These are phyloP conservation scores for Ptychoptera albimana DNA, from an alignment of 2,888 invertebrate genomes.

Conservation along the genomic window DNA sequence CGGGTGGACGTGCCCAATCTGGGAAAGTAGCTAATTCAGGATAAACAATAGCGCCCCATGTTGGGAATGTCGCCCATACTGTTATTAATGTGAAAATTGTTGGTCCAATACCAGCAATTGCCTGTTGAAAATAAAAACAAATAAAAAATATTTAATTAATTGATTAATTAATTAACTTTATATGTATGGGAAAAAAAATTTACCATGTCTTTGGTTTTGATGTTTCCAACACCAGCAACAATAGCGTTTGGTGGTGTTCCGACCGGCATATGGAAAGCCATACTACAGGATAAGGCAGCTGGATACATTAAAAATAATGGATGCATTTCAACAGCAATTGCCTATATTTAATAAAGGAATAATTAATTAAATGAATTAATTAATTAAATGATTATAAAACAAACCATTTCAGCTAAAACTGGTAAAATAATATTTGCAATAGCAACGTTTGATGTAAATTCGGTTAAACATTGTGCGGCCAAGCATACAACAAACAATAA, in stretches of 20 bases:
- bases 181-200: conserved; percentile 12
- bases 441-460: conserved; percentile 82
- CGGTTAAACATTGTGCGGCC: conserved; percentile 65
- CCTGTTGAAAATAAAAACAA: conserved; percentile 28
- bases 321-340: conserved; percentile 53
- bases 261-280: conserved; percentile 87
- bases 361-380: conserved; percentile 1
- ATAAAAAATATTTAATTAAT: conserved; percentile 8
- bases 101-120: conserved; percentile 61
- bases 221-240: conserved; percentile 67
- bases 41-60: conserved; percentile 56
- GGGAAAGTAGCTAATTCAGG: conserved; percentile 42
- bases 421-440: conserved; percentile 79
- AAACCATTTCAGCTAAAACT: conserved; percentile 62
- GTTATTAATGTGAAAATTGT: conserved; percentile 57
- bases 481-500: conserved; percentile 61
- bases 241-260: conserved; percentile 94
- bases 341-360: conserved; percentile 32
- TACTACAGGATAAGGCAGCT: conserved; percentile 75
- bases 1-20: conserved; percentile 34
- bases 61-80: conserved; percentile 55
- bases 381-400: conserved; percentile 9
- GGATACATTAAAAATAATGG: conserved; percentile 84
- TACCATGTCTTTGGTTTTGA: conserved; percentile 65
- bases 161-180: background rate